Base-by-base conservation (phyloP, 2,113 vertebrate species). In the Rhea pennata region DNA sequence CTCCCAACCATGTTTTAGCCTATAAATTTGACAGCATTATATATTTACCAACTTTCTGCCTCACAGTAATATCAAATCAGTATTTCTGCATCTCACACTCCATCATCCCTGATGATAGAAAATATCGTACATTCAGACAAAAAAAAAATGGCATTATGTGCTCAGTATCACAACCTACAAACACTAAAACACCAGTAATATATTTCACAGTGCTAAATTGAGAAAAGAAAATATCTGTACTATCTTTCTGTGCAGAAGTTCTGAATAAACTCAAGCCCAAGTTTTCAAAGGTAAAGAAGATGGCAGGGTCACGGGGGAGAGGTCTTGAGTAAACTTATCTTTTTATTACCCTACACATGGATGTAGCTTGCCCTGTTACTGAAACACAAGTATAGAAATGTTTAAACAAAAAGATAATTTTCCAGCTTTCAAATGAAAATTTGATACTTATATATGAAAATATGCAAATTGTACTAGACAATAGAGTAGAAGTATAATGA, bases 351-450 rank as follows among this genome's bases (percentile, higher is more conserved):
- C 66, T 36, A 56, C n/a, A 9, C 1, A 6, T 14, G 58, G 24
- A 64, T n/a, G 27, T 23, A 73, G 33, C 12, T 70, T 83, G 58
- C 26, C 33, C 40, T 90, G 66, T 40, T 85, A 48, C 7, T n/a
- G n/a, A 85, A 85, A 73, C 83, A 33, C 29, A 83, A 53, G 23
- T 11, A 76, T 2, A 2, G 10, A 22, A 53, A 44, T 76, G 9
- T 77, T 88, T 94, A 85, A 80, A 20, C 75, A 44, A 39, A 83
- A 27, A 91, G 82, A 22, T 44, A 48, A 51, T 56, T 24, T 48
- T 80, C 27, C 44, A 92, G 74, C 20, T 62, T 70, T 42, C 39
- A 80, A 73, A 61, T 62, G 11, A 24, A 4, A 69, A 92, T 48
- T 53, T 77, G 21, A 70, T 56, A 50, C n/a, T 83, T 6, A 26